Percentiles rank a stretch among this genome's conserved stretches.
Conservation (phyloP, 2,888 invertebrate genomes). For the Coenonympha arcania region DNA sequence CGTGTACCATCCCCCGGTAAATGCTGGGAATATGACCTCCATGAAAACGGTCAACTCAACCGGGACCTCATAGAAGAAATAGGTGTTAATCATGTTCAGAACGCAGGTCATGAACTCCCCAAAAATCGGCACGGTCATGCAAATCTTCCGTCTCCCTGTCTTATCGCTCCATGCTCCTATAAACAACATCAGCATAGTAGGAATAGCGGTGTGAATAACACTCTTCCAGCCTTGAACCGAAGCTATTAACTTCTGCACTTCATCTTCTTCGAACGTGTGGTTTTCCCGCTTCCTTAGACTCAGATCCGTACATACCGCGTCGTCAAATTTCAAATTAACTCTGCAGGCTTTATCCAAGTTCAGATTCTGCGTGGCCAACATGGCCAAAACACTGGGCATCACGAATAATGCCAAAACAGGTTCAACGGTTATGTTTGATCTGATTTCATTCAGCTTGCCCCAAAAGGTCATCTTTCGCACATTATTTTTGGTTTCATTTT, state of each 20-base stretch:
- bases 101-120: slow-evolving; percentile 71
- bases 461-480: slow-evolving; percentile 49
- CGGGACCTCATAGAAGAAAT: slow-evolving; percentile 70
- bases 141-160: slow-evolving; percentile 73
- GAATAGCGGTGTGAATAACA: slow-evolving; percentile 69
- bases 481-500: slow-evolving; percentile 40
- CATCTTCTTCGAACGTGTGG: slow-evolving; percentile 77
- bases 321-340: slow-evolving; percentile 81
- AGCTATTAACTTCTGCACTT: slow-evolving; percentile 75
- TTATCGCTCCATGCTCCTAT: slow-evolving; percentile 78
- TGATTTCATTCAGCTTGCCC: slow-evolving; percentile 65
- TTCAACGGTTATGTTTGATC: slow-evolving; percentile 77
- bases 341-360: slow-evolving; percentile 89
- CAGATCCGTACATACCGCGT: slow-evolving; percentile 81
- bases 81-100: slow-evolving; percentile 70
- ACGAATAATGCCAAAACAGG: slow-evolving; percentile 78
- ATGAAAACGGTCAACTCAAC: slow-evolving; percentile 70
- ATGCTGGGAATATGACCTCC: slow-evolving; percentile 68
- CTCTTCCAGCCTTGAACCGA: slow-evolving; percentile 74
- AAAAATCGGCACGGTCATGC: slow-evolving; percentile 73
- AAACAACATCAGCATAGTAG: slow-evolving; percentile 71
- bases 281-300: slow-evolving; percentile 79
- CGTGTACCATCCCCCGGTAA: slow-evolving; percentile 74
- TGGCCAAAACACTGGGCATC: slow-evolving; percentile 78
- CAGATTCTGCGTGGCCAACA: slow-evolving; percentile 85